Base-by-base conservation (phyloP, 2,888 invertebrate species). In the Homarus gammarus region DNA sequence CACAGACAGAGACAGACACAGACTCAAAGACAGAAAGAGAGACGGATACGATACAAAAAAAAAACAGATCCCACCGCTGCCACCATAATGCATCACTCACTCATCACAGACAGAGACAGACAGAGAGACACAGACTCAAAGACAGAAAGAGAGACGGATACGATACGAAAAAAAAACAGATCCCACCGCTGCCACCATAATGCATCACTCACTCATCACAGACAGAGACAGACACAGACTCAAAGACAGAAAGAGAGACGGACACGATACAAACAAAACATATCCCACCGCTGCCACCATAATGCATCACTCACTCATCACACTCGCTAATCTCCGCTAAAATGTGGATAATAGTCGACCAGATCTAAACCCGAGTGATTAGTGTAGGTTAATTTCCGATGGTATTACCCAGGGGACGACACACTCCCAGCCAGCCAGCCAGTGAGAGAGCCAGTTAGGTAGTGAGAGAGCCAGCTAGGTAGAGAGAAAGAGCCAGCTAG, bases 401-500 rank as follows among this genome's bases (percentile, higher is more conserved):
- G 72, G 33, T 27, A 68, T n/a, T 68, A n/a, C 8, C 12, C n/a
- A n/a, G 77, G 38, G 1, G 38, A 27, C 12, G 12, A 12, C 15
- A 31, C 68, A 31, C 15, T n/a, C 68, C 33, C 15, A 10, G n/a
- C 49, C 68, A 31, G 22, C 12, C n/a, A n/a, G n/a, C n/a, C n/a
- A n/a, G n/a, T n/a, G n/a, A n/a, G n/a, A n/a, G n/a, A n/a, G n/a
- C n/a, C n/a, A n/a, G n/a, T n/a, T n/a, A n/a, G n/a, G n/a, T n/a
- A n/a, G n/a, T n/a, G n/a, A n/a, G n/a, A n/a, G n/a, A n/a, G n/a
- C n/a, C n/a, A n/a, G n/a, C n/a, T n/a, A 73, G 36, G 56, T 31
- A 49, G 56, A 56, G 61, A 61, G 61, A 79, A 56, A 44, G 78
- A 78, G 78, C 61, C 61, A 81, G 81, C 56, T 56, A 79, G 79